Evolutionary conservation across 2,113 vertebrate genomes (phyloP).

Genomic region (Halcyon senegalensis): DNA sequence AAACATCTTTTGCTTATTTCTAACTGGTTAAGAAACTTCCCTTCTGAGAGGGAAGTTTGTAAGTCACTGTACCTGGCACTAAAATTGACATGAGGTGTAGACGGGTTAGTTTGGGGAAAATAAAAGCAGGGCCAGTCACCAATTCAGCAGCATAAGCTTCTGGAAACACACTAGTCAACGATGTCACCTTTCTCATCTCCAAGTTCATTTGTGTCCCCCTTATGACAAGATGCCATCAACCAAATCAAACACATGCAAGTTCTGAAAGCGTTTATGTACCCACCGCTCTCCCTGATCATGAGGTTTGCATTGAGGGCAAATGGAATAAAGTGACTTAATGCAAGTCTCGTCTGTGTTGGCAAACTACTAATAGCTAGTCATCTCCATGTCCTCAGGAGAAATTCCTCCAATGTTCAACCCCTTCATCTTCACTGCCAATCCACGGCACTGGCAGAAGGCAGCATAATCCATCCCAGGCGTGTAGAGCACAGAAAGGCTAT

Average conservation of each 20-base stretch:
- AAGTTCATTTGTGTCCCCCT: not conserved
- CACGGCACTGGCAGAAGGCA: not conserved
- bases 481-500: not conserved
- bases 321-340: not conserved
- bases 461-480: not conserved
- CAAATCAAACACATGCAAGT: not conserved
- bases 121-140: not conserved
- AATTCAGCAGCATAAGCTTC: not conserved
- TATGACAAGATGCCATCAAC: not conserved
- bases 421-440: not conserved
- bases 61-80: not conserved
- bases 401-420: not conserved
- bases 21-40: not conserved
- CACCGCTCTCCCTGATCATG: not conserved
- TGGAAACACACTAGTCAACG: not conserved
- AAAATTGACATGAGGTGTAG: not conserved
- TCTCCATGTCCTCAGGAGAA: not conserved
- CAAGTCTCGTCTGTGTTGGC: not conserved
- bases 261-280: not conserved
- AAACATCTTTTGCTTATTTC: not conserved
- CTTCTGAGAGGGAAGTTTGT: not conserved
- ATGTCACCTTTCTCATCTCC: not conserved
- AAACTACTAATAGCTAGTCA: not conserved
- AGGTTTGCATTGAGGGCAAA: not conserved
- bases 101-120: not conserved